Percentiles rank a stretch among this genome's conserved stretches.
Conservation (phyloP, 2,113 vertebrate genomes). For the Morone chrysops region DNA sequence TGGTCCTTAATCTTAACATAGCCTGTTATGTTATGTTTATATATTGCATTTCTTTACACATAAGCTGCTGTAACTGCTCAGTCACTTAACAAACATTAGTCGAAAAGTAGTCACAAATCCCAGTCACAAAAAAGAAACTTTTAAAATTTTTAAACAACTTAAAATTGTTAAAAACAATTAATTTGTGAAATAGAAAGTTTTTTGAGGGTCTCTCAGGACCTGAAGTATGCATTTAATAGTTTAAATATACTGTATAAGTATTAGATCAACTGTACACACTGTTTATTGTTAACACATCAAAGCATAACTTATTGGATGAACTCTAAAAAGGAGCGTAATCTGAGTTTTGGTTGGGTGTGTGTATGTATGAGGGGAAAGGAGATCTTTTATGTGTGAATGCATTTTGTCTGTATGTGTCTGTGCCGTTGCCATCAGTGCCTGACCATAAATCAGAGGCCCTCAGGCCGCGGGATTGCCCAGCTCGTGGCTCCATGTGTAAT, state of each 20-base stretch:
- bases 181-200: background rate
- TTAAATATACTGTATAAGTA: background rate
- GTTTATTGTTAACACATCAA: background rate
- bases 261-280: background rate
- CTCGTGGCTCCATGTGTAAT: conserved; percentile 80
- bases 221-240: background rate
- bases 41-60: background rate
- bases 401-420: conserved; percentile 65
- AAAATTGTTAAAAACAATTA: background rate
- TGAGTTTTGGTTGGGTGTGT: conserved; percentile 20
- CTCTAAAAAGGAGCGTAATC: conserved; percentile 27
- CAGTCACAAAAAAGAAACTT: background rate
- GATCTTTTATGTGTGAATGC: conserved; percentile 57
- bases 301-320: conserved; percentile 2
- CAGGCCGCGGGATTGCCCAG: conserved; percentile 67
- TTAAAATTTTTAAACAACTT: too few relatives aligned
- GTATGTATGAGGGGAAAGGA: conserved; percentile 1
- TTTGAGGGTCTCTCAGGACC: background rate
- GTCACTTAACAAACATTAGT: background rate
- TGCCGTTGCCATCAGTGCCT: conserved; percentile 64
- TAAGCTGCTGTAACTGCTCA: background rate
- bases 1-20: background rate
- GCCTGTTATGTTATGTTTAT: background rate
- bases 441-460: conserved; percentile 80
- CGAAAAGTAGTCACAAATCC: background rate